Percentiles rank a stretch among this genome's conserved stretches.
Evolutionary conservation across 1,140 invertebrate genomes (phyloP).

Genomic region (Drosophila pseudoananassae): DNA sequence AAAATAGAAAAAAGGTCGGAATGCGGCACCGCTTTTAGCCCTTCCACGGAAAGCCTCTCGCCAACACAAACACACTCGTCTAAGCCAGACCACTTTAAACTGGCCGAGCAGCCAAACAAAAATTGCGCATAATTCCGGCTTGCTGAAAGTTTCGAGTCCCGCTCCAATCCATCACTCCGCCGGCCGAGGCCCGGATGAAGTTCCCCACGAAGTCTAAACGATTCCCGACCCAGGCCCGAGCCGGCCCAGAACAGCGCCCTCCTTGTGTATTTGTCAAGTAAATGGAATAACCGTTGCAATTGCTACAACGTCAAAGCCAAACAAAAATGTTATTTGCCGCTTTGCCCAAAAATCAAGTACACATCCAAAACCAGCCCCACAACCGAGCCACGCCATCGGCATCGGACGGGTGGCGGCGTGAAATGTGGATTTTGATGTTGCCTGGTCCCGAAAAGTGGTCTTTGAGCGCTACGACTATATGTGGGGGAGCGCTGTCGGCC

Average conservation of each 20-base stretch:
- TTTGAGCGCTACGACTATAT: slow-evolving; percentile 1
- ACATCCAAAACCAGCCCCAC: slow-evolving; percentile 45
- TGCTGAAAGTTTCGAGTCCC: slow-evolving; percentile 62
- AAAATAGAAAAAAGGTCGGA: slow-evolving; percentile 16
- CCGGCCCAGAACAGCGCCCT: not conserved
- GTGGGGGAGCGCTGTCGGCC: slow-evolving; percentile 9
- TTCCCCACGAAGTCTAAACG: not conserved
- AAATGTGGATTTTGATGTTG: slow-evolving; percentile 47
- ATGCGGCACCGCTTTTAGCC: slow-evolving; percentile 18
- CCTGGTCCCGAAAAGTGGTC: slow-evolving; percentile 23
- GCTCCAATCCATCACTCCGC: slow-evolving; percentile 9
- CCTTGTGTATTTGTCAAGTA: slow-evolving; percentile 80
- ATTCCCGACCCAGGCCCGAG: not conserved
- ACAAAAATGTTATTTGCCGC: slow-evolving; percentile 82
- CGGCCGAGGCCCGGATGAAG: slow-evolving; percentile 7
- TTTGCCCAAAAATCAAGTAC: slow-evolving; percentile 82
- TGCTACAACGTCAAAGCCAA: slow-evolving; percentile 81
- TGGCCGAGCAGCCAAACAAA: slow-evolving; percentile 67
- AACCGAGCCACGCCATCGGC: slow-evolving; percentile 5
- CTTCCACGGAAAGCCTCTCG: slow-evolving; percentile 48
- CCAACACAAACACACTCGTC: slow-evolving; percentile 47
- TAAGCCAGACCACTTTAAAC: slow-evolving; percentile 59
- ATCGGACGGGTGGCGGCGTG: not conserved
- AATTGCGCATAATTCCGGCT: slow-evolving; percentile 73
- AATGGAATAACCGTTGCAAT: slow-evolving; percentile 81